phyloP scores from a whole-genome alignment of 1,140 invertebrate species.

The Plectus sambesii region DNA sequence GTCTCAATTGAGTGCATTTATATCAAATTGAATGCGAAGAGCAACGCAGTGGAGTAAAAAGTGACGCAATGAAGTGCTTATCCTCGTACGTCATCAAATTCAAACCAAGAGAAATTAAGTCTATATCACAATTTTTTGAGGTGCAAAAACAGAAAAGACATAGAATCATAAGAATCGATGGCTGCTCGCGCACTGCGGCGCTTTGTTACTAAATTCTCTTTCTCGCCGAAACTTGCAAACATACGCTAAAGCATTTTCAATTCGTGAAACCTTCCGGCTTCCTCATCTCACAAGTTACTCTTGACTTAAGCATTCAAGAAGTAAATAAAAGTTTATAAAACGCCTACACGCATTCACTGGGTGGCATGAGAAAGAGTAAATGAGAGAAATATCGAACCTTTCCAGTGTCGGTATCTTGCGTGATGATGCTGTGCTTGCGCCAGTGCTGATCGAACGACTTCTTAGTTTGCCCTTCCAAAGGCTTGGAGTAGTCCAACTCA shows the following conservation, averaged over 20 bases:
- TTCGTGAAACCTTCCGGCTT: too few species aligned
- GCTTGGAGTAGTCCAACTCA: slow-evolving; percentile 85
- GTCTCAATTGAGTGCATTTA: too few species aligned
- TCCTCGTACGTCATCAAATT: neutral
- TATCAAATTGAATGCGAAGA: slow-evolving; percentile 7
- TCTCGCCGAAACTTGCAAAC: too few species aligned
- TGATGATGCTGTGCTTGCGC: slow-evolving; percentile 83
- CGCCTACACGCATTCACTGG: slow-evolving; percentile 9
- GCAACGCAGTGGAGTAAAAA: neutral
- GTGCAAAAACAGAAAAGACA: too few species aligned
- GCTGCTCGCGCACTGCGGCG: too few species aligned
- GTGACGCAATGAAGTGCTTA: neutral
- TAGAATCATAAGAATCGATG: too few species aligned
- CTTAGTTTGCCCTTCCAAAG: slow-evolving; percentile 65
- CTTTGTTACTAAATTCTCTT: too few species aligned
- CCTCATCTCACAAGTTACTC: neutral
- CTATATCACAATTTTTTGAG: too few species aligned
- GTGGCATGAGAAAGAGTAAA: slow-evolving; percentile 6
- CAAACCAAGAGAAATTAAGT: too few species aligned
- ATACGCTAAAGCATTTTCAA: too few species aligned
- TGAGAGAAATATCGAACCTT: slow-evolving; percentile 56
- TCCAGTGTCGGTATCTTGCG: slow-evolving; percentile 61
- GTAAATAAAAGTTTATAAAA: neutral
- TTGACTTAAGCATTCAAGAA: neutral
- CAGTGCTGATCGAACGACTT: slow-evolving; percentile 72